Percentiles rank a stretch among this genome's conserved stretches.
phyloP scores from a whole-genome alignment of 2,113 vertebrate genomes.

The Rhinopomastus cyanomelas region DNA sequence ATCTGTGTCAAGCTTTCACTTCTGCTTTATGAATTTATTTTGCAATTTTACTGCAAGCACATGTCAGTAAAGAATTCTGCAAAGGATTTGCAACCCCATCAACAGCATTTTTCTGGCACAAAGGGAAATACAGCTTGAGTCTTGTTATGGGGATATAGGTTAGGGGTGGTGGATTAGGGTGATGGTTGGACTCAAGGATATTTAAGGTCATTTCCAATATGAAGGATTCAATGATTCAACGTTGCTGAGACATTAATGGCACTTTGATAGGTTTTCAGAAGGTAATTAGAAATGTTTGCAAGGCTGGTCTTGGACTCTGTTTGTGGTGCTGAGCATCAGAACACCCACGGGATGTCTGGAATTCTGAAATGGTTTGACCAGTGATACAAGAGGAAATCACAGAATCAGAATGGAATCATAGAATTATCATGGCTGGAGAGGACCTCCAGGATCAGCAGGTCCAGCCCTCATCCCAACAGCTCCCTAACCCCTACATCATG shows the following conservation, averaged over 20 bases:
- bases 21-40: neutral
- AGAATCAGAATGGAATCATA: too few relatives aligned
- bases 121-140: neutral
- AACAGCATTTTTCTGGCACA: neutral
- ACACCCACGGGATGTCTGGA: neutral
- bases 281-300: neutral
- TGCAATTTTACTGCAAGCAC: neutral
- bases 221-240: too few relatives aligned
- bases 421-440: too few relatives aligned
- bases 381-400: neutral
- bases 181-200: too few relatives aligned
- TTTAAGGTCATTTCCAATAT: too few relatives aligned
- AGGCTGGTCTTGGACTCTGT: neutral
- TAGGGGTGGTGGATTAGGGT: too few relatives aligned
- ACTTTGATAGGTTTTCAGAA: neutral
- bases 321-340: neutral
- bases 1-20: neutral
- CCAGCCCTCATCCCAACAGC: too few relatives aligned
- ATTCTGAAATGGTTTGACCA: neutral
- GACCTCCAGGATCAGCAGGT: too few relatives aligned
- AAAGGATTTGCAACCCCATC: neutral
- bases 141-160: neutral
- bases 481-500: too few relatives aligned
- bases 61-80: neutral
- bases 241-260: neutral